These are phyloP conservation scores for Acanthopleura granulata DNA, from an alignment of 2,888 invertebrate genomes.

Conservation along the genomic window DNA sequence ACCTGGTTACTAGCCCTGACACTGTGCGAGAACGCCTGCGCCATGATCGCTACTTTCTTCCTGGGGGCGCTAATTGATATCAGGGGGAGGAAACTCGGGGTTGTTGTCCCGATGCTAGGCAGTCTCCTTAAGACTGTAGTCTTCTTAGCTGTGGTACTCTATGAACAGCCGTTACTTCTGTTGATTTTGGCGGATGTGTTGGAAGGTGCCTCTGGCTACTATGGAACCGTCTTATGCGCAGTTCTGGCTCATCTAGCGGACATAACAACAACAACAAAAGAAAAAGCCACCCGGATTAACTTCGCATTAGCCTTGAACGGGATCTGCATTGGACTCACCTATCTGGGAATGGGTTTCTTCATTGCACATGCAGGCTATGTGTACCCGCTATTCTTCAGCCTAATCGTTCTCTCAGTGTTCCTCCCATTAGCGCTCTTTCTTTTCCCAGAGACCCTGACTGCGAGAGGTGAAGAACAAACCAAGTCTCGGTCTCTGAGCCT, in stretches of 20 bases:
- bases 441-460: background rate
- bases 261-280: background rate
- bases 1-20: background rate
- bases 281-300: conserved; percentile 1
- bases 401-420: background rate
- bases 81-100: background rate
- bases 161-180: background rate
- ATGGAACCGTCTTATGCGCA: background rate
- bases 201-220: conserved; percentile 12
- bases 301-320: background rate
- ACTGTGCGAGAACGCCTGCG: background rate
- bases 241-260: conserved; percentile 4
- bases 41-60: background rate
- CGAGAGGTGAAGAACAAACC: background rate
- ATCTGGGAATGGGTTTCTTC: background rate
- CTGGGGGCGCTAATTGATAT: background rate
- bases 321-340: conserved; percentile 1
- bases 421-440: background rate
- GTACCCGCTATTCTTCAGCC: background rate
- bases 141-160: background rate
- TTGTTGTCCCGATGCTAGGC: conserved; percentile 1
- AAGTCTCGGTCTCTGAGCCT: background rate
- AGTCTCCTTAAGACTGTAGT: background rate
- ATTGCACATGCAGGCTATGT: background rate
- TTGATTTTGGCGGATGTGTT: background rate